These are phyloP conservation scores for Eupsittula cactorum DNA, from an alignment of 2,113 vertebrate genomes.

Conservation along the genomic window DNA sequence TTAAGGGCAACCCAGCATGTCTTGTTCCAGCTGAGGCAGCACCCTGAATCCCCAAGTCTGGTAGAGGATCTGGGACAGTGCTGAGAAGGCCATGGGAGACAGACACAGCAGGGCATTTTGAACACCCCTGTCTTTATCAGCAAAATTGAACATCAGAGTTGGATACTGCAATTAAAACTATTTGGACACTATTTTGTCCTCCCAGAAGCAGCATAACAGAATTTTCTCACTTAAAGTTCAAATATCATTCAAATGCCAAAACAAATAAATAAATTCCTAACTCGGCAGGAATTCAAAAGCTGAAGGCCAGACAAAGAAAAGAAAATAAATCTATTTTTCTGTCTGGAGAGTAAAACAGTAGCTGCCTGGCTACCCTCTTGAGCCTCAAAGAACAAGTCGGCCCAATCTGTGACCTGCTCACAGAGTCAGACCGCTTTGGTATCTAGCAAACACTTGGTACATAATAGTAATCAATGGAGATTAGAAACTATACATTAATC, in stretches of 20 bases:
- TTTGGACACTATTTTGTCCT: neutral
- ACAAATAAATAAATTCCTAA: neutral
- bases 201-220: neutral
- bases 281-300: neutral
- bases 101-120: neutral
- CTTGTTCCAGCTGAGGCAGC: neutral
- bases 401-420: neutral
- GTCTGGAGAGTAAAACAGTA: neutral
- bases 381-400: neutral
- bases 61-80: neutral
- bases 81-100: neutral
- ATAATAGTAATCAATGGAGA: neutral
- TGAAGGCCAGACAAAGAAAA: neutral
- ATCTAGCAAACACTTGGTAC: neutral
- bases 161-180: neutral
- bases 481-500: neutral
- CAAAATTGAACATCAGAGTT: neutral
- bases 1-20: neutral
- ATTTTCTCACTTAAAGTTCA: neutral
- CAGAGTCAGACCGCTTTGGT: neutral
- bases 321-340: neutral
- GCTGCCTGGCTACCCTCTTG: neutral
- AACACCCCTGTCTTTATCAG: neutral
- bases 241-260: neutral
- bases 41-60: neutral